Evolutionary conservation across 2,113 vertebrate species (phyloP), one percentile per base, ranked within the genome.

Genomic region (Athene noctua): DNA sequence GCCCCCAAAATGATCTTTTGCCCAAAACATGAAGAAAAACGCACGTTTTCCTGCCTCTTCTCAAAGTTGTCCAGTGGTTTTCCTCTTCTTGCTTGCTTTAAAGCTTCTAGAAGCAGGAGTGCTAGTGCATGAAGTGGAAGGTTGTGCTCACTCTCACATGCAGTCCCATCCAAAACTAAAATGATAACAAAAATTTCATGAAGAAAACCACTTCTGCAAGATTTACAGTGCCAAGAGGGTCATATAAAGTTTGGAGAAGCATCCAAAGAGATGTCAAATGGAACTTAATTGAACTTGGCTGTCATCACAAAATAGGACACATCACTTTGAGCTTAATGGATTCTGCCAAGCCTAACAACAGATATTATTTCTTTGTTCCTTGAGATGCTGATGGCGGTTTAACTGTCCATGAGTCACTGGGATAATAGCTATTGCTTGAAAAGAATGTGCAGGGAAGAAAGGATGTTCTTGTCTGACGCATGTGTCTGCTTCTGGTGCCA

Each of bases 351-450:
- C 62, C 88, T 54, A 97, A 91, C 79, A 94, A 86, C 73, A 95
- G 90, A 95, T 88, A 94, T 44, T 95, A 86, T 71, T 94, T 78
- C 65, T 92, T 63, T 71, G 49, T 83, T 95, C 81, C 90, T 87
- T 88, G 74, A 40, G 87, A 67, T 59, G 49, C 46, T 91, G 80
- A 63, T 65, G 90, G 91, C 2, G 7, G 63, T 81, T 97, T 92
- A 90, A 91, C 86, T 94, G 91, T 82, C 91, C 92, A n/a, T 97
- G 95, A 97, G 88, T 97, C 96, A 96, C 46, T 42, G 46, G 63
- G 46, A 86, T 95, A 82, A 68, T 49, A 96, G 80, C 74, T 93
- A 58, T 54, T 96, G 78, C 92, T 88, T 94, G 86, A 92, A 91
- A 92, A 96, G 86, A 94, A 91, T 86, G 78, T 70, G 63, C 38